Percentiles rank a stretch among this genome's conserved stretches.
phyloP scores from a whole-genome alignment of 1,140 invertebrate genomes.

The Berghia stephanieae region DNA sequence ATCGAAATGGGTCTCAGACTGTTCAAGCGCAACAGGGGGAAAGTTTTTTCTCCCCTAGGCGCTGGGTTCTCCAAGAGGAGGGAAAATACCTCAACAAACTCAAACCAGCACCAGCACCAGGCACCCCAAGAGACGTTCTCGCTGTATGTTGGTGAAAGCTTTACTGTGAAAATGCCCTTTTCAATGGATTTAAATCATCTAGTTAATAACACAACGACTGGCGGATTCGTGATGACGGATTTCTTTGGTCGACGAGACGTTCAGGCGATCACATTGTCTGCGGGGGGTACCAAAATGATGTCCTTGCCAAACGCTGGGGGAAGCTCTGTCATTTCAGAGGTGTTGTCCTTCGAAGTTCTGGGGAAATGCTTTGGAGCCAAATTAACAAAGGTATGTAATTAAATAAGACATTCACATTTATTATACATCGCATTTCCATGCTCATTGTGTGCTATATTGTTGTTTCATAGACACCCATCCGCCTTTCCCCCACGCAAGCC shows the following conservation, averaged over 20 bases:
- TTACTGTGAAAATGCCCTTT: constrained; percentile 45
- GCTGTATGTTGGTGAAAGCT: constrained; percentile 52
- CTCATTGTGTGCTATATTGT: background rate
- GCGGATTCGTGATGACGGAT: constrained; percentile 47
- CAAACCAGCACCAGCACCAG: too few relatives aligned
- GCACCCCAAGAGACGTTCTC: constrained; percentile 34
- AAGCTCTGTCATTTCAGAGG: constrained; percentile 60
- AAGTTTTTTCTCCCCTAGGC: too few relatives aligned
- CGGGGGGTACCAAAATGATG: constrained; percentile 41
- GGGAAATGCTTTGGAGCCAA: constrained; percentile 53
- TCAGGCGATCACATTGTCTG: constrained; percentile 49
- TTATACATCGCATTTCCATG: too few relatives aligned
- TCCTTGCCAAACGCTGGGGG: constrained; percentile 62
- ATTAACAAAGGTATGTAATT: constrained; percentile 52
- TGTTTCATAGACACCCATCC: background rate
- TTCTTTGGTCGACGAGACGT: constrained; percentile 45
- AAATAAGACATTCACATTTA: background rate
- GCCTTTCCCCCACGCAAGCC: background rate
- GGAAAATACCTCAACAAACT: too few relatives aligned
- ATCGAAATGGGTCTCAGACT: too few relatives aligned
- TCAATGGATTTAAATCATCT: constrained; percentile 46
- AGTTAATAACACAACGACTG: constrained; percentile 38
- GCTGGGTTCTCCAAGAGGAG: too few relatives aligned
- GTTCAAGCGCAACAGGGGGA: too few relatives aligned
- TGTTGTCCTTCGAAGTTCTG: constrained; percentile 63